These are phyloP conservation scores for Periophthalmus modestus DNA, from an alignment of 2,113 vertebrate genomes.

Conservation along the genomic window DNA sequence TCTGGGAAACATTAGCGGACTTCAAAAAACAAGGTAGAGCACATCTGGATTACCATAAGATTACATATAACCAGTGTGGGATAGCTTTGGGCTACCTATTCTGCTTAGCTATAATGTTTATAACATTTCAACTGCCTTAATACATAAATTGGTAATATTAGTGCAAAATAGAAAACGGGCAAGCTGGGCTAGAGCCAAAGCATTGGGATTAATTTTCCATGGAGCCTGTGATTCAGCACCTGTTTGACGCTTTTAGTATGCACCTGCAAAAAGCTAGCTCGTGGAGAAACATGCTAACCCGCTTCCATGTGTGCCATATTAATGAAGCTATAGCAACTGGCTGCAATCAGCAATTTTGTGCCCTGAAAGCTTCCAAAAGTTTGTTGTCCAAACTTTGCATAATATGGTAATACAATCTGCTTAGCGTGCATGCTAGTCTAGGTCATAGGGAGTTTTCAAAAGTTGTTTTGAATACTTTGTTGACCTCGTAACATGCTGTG, in stretches of 20 bases:
- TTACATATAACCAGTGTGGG: too few relatives aligned
- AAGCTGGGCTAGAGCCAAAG: slow-evolving; percentile 35
- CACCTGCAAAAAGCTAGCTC: slow-evolving; percentile 33
- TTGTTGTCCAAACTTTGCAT: neutral
- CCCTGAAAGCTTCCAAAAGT: neutral
- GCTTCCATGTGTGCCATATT: slow-evolving; percentile 32
- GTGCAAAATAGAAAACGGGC: slow-evolving; percentile 31
- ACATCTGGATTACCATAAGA: too few relatives aligned
- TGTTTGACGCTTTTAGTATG: slow-evolving; percentile 44
- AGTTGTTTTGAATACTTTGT: neutral
- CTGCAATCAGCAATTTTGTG: slow-evolving; percentile 5
- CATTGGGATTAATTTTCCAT: slow-evolving; percentile 53
- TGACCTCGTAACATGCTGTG: neutral
- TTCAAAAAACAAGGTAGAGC: too few relatives aligned
- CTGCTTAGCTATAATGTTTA: neutral
- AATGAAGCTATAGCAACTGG: slow-evolving; percentile 5
- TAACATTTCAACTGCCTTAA: neutral
- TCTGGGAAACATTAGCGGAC: too few relatives aligned
- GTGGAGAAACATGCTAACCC: slow-evolving; percentile 23
- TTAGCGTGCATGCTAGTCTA: neutral
- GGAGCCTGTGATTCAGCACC: slow-evolving; percentile 51
- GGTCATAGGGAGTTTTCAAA: neutral
- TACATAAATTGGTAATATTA: slow-evolving; percentile 19
- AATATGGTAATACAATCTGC: neutral
- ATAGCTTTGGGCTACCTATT: too few relatives aligned